phyloP scores from a whole-genome alignment of 2,888 invertebrate species.

The Rhagium mordax region DNA sequence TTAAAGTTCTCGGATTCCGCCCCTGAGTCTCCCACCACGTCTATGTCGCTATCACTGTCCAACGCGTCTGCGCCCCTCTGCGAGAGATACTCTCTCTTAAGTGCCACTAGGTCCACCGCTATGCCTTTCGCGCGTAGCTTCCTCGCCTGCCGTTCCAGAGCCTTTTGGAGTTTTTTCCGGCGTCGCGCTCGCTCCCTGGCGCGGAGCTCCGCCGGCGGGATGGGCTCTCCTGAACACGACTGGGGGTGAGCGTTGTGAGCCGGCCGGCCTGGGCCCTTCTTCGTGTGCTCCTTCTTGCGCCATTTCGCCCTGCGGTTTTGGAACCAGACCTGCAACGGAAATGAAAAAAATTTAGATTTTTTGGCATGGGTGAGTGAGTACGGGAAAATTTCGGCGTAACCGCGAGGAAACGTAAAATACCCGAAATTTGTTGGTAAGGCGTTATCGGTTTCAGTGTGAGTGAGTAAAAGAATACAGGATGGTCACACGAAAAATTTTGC shows the following conservation, averaged over 20 bases:
- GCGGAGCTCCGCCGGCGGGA: constrained; percentile 90
- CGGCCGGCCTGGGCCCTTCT: constrained; percentile 98
- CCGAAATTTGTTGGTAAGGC: no score
- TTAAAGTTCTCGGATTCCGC: constrained; percentile 80
- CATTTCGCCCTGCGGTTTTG: constrained; percentile 99
- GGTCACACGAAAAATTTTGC: no score
- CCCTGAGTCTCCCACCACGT: constrained; percentile 88
- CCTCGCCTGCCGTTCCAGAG: constrained; percentile 91
- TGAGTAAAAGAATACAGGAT: no score
- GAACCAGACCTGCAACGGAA: constrained; percentile 93
- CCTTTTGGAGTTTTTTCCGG: constrained; percentile 93
- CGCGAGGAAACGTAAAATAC: no score
- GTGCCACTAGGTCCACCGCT: constrained; percentile 88
- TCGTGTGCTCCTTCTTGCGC: constrained; percentile 99
- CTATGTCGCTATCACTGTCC: constrained; percentile 82
- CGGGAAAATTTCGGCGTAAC: no score
- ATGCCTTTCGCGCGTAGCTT: constrained; percentile 94
- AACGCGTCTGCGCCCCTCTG: constrained; percentile 77
- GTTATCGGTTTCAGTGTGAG: no score
- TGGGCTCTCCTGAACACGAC: constrained; percentile 97
- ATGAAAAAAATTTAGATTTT: no score
- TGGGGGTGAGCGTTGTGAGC: constrained; percentile 99
- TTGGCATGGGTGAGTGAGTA: no score
- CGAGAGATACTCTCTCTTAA: constrained; percentile 88
- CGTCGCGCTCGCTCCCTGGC: constrained; percentile 90